Percentiles rank a stretch among this genome's conserved stretches.
Conservation (phyloP, 92 coral and sea anemone genomes). For the Actinernus sp. region DNA sequence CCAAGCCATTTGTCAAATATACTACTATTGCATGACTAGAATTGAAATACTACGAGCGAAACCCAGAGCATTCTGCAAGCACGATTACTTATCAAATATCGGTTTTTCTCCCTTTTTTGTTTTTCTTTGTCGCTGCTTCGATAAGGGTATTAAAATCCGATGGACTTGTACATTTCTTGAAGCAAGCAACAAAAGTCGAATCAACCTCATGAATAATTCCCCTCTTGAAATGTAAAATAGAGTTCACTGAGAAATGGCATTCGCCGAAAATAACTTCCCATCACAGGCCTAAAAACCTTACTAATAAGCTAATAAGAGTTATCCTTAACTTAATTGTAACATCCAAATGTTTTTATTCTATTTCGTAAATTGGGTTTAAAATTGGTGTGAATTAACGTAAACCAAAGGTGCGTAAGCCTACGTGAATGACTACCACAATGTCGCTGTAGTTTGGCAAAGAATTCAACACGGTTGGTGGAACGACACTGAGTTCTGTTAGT, state of each 20-base stretch:
- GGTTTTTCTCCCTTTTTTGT: too few relatives aligned
- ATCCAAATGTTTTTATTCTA: background rate
- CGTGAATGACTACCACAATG: too few relatives aligned
- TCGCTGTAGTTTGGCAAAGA: too few relatives aligned
- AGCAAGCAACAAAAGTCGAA: background rate
- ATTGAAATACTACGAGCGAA: too few relatives aligned
- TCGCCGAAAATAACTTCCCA: background rate
- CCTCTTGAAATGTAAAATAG: background rate
- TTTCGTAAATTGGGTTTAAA: constrained; percentile 15
- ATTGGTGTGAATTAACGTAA: constrained; percentile 8
- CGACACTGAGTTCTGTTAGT: too few relatives aligned
- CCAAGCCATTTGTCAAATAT: background rate
- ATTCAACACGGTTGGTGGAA: too few relatives aligned
- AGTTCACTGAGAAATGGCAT: background rate
- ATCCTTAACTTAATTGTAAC: constrained; percentile 2
- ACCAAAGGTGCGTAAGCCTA: background rate
- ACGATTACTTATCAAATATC: too few relatives aligned
- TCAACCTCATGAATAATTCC: background rate
- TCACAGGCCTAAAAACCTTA: background rate
- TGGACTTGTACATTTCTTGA: too few relatives aligned
- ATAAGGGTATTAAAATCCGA: too few relatives aligned
- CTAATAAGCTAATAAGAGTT: constrained; percentile 1
- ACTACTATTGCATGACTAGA: background rate
- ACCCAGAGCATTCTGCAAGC: too few relatives aligned
- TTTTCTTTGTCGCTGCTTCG: too few relatives aligned